Evolutionary conservation across 1,140 invertebrate species (phyloP).

Genomic region (Trichoplusia ni): DNA sequence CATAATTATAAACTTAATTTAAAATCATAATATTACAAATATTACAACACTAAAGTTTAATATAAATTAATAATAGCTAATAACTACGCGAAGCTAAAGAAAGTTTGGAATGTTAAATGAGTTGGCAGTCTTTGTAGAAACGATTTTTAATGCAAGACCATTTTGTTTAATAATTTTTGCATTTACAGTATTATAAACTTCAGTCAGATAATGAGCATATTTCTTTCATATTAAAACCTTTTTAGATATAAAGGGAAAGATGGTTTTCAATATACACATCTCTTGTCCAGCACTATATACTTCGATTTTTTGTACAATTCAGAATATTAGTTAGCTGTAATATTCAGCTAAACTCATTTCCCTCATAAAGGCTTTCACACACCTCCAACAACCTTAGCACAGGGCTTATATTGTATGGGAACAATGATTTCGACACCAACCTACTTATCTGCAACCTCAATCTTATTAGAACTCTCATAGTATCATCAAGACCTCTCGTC

Average conservation of each 20-base stretch:
- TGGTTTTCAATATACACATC: neutral
- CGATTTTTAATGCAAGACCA: constrained; percentile 8
- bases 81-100: constrained; percentile 3
- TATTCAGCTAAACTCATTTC: constrained; percentile 86
- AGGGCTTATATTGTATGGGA: constrained; percentile 95
- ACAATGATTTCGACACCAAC: constrained; percentile 90
- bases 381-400: constrained; percentile 91
- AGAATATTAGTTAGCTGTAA: neutral
- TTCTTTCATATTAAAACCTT: too few relatives aligned
- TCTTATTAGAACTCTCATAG: constrained; percentile 91
- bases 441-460: constrained; percentile 90
- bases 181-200: too few relatives aligned
- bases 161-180: neutral
- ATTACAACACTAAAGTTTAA: constrained; percentile 38
- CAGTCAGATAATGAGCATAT: too few relatives aligned
- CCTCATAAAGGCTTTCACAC: constrained; percentile 93
- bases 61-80: constrained; percentile 30
- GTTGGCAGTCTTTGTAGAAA: constrained; percentile 27
- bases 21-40: constrained; percentile 43
- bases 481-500: constrained; percentile 87
- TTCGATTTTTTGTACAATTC: neutral
- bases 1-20: constrained; percentile 33
- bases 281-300: neutral
- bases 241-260: too few relatives aligned
- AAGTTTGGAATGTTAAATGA: constrained; percentile 30